A percentile compares a stretch with the other conserved stretches of the same genome.
Conservation (phyloP, 1,140 invertebrate genomes). For the Polyergus mexicanus region DNA sequence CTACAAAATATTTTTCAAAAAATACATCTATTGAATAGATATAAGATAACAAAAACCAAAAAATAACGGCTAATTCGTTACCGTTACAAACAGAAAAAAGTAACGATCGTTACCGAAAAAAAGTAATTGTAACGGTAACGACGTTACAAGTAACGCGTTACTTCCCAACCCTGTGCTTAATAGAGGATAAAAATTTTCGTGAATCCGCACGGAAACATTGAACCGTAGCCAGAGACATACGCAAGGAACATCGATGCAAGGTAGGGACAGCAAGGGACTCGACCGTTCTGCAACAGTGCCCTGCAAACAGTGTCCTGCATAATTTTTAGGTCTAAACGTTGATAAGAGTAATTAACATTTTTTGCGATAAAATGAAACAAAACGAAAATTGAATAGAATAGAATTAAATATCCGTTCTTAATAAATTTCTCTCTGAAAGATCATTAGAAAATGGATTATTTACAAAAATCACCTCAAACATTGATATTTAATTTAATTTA, state of each 20-base stretch:
- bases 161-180: too few species aligned
- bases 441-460: background rate
- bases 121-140: too few species aligned
- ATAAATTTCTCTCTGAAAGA: background rate
- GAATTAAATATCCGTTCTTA: background rate
- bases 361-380: background rate
- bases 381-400: slow-evolving; percentile 7
- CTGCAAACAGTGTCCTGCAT: background rate
- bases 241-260: slow-evolving; percentile 64
- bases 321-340: background rate
- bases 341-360: background rate
- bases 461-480: background rate
- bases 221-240: slow-evolving; percentile 49
- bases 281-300: too few species aligned
- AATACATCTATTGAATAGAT: too few species aligned
- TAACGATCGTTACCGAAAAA: too few species aligned
- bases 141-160: too few species aligned
- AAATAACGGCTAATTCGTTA: too few species aligned
- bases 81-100: too few species aligned
- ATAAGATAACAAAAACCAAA: too few species aligned
- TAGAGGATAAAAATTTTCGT: slow-evolving; percentile 12
- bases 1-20: too few species aligned
- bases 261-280: slow-evolving; percentile 73
- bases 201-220: background rate
- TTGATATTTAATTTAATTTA: background rate